Base-by-base conservation (phyloP, 2,888 invertebrate species). In the Caprella mutica region DNA sequence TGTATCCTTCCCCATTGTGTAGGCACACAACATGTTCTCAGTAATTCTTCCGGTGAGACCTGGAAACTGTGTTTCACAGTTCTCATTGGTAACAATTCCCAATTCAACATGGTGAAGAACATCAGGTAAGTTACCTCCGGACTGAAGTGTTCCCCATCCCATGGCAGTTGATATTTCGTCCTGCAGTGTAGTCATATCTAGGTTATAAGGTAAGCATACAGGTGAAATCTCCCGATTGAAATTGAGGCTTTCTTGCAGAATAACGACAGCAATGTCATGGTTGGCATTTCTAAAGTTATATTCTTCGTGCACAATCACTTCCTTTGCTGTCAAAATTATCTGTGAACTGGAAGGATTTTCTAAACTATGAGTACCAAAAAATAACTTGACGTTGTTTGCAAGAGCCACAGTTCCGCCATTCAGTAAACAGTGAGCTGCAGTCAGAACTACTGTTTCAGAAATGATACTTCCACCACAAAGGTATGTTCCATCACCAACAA, bases 11-110 rank as follows among this genome's bases (percentile, higher is more conserved):
- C 52, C 55, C 24, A 23, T 29, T 2, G 14, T 46, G 1, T 53
- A 50, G 5, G 61, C 55, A 30, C 61, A 61, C 27, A 61, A 38
- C 52, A 55, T 61, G 30, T 39, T 59, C n/a, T 48, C 27, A 3
- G 59, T 56, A 26, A 59, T 52, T n/a, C n/a, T n/a, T 12, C 12
- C 27, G 17, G 24, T 54, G 5, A 17, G n/a, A n/a, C 17, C 19
- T 5, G 27, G 26, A 3, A 24, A 9, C 2, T 33, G 33, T 2
- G 14, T 29, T 19, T 35, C 26, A 33, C 52, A 42, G 3, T 27
- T 30, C 5, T 42, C 26, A 9, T 55, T 50, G 6, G 19, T 43
- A 1, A 61, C 23, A 33, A 61, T 51, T 12, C 40, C 40, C 1
- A 55, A n/a, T 3, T 55, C 33, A 3, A 58, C 54, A 14, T 58